A percentile compares a stretch with the other conserved stretches of the same genome.
These are phyloP conservation scores for Oncorhynchus gorbuscha DNA, from an alignment of 2,113 vertebrate species.

Conservation along the genomic window DNA sequence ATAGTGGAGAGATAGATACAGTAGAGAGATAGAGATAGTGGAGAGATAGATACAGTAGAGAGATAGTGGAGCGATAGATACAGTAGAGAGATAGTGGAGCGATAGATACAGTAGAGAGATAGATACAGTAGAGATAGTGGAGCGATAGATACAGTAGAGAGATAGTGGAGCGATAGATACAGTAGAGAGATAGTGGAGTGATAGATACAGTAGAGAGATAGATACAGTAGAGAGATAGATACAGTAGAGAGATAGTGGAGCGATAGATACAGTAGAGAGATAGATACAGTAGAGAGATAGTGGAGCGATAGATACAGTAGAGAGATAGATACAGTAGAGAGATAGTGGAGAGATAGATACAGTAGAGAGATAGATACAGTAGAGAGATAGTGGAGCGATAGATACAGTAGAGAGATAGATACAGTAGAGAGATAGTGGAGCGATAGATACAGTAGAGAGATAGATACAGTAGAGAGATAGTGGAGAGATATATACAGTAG, in stretches of 20 bases:
- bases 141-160: background rate
- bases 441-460: too few relatives aligned
- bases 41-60: too few relatives aligned
- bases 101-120: background rate
- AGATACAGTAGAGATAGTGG: background rate
- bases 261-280: background rate
- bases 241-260: background rate
- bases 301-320: too few relatives aligned
- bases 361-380: too few relatives aligned
- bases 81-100: too few relatives aligned
- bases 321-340: background rate
- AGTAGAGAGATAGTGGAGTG: background rate
- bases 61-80: background rate
- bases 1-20: background rate
- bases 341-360: background rate
- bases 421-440: too few relatives aligned
- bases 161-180: background rate
- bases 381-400: too few relatives aligned
- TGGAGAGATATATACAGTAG: too few relatives aligned
- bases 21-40: too few relatives aligned
- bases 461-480: too few relatives aligned
- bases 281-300: too few relatives aligned
- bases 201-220: background rate
- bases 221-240: background rate
- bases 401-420: too few relatives aligned